These are phyloP conservation scores for Nephrotoma appendiculata DNA, from an alignment of 2,888 invertebrate species.

Conservation along the genomic window DNA sequence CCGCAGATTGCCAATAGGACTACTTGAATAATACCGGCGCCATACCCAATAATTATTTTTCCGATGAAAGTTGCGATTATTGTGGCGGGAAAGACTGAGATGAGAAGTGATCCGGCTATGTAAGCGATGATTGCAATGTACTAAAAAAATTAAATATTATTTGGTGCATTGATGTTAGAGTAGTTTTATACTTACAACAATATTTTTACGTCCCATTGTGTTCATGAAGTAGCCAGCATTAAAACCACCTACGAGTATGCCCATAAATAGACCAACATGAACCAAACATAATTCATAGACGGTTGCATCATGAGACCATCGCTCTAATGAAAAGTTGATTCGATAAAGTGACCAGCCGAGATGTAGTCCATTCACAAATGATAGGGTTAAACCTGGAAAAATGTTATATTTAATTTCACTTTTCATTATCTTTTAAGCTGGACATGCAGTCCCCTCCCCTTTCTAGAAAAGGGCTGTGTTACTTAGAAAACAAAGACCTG, in stretches of 20 bases:
- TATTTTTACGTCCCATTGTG: neutral
- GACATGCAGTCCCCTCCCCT: too few species aligned
- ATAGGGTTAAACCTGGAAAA: neutral
- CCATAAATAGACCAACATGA: neutral
- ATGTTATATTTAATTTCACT: neutral
- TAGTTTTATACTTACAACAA: neutral
- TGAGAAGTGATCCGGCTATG: neutral
- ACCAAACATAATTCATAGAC: neutral
- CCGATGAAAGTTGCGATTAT: neutral
- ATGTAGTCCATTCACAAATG: neutral
- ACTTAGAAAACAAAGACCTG: too few species aligned
- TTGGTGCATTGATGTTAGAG: neutral
- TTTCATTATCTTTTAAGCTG: neutral
- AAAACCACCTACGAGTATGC: neutral
- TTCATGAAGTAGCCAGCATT: neutral
- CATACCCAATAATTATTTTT: neutral
- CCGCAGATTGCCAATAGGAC: neutral
- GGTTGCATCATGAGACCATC: neutral
- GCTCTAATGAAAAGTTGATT: neutral
- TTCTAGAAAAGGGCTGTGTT: too few species aligned
- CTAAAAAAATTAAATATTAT: neutral
- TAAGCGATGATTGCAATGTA: neutral
- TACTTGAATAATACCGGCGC: neutral
- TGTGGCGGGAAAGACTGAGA: neutral
- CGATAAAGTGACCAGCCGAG: neutral